Evolutionary conservation across 2,797 vertebrate genomes (phyloP), one percentile per base, ranked within the genome.

Genomic region (Gastrophryne carolinensis): DNA sequence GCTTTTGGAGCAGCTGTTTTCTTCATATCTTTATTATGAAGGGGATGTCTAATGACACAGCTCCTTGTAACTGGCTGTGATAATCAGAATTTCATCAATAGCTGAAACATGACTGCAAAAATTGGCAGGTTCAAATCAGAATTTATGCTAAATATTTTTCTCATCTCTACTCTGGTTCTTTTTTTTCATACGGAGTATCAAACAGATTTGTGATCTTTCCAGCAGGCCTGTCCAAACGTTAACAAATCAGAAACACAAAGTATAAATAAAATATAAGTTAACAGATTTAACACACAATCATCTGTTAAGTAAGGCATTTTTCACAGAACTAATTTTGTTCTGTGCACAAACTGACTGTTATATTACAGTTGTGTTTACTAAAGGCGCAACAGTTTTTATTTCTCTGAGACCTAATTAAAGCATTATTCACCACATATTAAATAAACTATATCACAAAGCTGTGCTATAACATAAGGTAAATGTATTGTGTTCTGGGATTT

Each of bases 371-470:
- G 58, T 77, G 66, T 64, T 77, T 71, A 77, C 74, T 77, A 63
- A 77, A 70, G 74, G 56, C 60, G 49, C 39, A 24, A 50, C 39
- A 37, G 37, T 63, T 64, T 47, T 78, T 37, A 58, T 78, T 78
- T 71, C 75, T 64, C 63, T 65, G 39, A 67, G 50, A 72, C 57
- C 67, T 78, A 72, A 72, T 78, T 77, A 72, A 72, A 78, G 67
- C 75, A 78, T 78, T 70, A 71, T 78, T 78, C 75, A 78, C 67
- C 66, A 70, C 75, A 78, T 78, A 72, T 78, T 78, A 78, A 78
- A 78, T 78, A 78, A 71, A 64, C 74, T 77, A 77, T 71, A 77
- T 77, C 66, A 77, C 60, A 70, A 57, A 56, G 30, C 58, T 44
- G 27, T 63, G 47, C 27, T 54, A 62, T 64, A 77, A 47, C 74